Base-by-base conservation (phyloP, 2,113 vertebrate species). In the Phalacrocorax aristotelis region DNA sequence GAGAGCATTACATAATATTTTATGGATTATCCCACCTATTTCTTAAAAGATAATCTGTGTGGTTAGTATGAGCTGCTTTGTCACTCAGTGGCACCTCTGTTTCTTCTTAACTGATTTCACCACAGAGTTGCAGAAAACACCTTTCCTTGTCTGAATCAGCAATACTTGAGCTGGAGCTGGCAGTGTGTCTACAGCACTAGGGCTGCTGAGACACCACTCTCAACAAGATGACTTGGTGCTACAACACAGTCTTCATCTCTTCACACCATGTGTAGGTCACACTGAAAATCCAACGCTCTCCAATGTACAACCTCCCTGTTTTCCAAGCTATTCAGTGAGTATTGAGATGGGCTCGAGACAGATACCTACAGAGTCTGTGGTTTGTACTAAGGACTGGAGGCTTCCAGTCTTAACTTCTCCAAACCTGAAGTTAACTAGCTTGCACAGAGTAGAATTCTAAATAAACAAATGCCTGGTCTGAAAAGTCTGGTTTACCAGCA, bases 171-270 rank as follows among this genome's bases (percentile, higher is more conserved):
- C 49, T 40, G 42, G 30, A 57, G 46, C 13, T 72, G 52, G 32
- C 36, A 82, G 30, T 0, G 0, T 20, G 38, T 22, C 10, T 40
- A 34, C 19, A n/a, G 51, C 68, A 40, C 14, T 29, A 54, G 32
- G 36, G 44, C 29, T 89, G 65, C 40, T 19, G n/a, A 38, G 40
- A 30, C 18, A 52, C 10, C 14, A 38, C 23, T 61, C 32, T 38
- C 0, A 0, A 3, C 42, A 85, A 38, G 34, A 44, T 4, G 23
- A 32, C 49, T 60, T n/a, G 8, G 34, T 48, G n/a, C 36, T n/a
- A 29, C 29, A 76, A 44, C 34, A 90, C 7, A 6, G 71, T 54
- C 13, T 48, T 32, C 6, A 10, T 27, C 12, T 22, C n/a, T 51
- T 34, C 5, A 3, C 52, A 58, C 25, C 51, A 54, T 52, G 21